phyloP scores from a whole-genome alignment of 1,140 invertebrate species.

The Neomicropteryx cornuta region DNA sequence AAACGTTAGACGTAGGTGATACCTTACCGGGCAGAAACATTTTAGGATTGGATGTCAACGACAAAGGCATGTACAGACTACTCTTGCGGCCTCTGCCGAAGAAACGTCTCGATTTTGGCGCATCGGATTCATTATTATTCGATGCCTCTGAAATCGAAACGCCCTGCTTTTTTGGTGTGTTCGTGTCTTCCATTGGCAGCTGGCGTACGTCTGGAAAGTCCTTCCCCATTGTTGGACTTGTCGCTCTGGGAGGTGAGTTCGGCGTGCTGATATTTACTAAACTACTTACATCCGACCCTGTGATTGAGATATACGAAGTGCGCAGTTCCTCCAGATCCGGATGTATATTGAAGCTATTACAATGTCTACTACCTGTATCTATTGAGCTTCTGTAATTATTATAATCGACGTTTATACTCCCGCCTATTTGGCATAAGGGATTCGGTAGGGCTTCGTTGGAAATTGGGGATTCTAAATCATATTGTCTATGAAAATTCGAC shows the following conservation, averaged over 20 bases:
- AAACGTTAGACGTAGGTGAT: constrained; percentile 12
- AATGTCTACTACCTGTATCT: too few species aligned
- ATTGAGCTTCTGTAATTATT: too few species aligned
- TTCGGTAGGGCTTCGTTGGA: too few species aligned
- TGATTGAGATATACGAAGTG: constrained; percentile 39
- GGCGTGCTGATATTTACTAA: constrained; percentile 47
- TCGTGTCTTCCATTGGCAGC: constrained; percentile 23
- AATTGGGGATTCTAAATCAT: too few species aligned
- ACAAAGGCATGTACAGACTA: constrained; percentile 45
- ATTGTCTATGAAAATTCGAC: too few species aligned
- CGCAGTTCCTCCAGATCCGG: too few species aligned
- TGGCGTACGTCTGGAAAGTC: constrained; percentile 58
- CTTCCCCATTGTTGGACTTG: constrained; percentile 59
- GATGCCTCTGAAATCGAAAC: constrained; percentile 1
- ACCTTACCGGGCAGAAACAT: constrained; percentile 9
- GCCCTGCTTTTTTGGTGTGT: not conserved
- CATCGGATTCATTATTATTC: constrained; percentile 14
- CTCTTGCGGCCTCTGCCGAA: constrained; percentile 34
- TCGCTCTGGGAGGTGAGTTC: constrained; percentile 64
- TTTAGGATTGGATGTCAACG: constrained; percentile 20
- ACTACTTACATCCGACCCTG: constrained; percentile 54
- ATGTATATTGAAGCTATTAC: too few species aligned
- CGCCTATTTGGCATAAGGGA: too few species aligned
- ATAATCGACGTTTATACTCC: too few species aligned
- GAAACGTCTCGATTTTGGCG: constrained; percentile 26